Evolutionary conservation across 2,797 vertebrate genomes (phyloP).

Genomic region (Schizopygopsis malacanthus): DNA sequence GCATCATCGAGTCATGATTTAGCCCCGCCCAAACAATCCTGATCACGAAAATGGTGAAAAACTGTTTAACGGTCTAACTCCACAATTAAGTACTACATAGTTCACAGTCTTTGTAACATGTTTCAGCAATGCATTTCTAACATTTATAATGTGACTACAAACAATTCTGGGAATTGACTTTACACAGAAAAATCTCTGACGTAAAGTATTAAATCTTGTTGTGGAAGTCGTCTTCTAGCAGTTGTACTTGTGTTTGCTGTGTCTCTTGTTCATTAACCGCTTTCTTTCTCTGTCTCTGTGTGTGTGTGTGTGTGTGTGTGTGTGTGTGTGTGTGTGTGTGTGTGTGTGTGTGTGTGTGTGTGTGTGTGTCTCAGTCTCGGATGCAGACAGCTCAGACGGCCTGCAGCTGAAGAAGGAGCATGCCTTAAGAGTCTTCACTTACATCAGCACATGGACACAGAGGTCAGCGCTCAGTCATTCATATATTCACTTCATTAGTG

Average conservation of each 20-base stretch:
- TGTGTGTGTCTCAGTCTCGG: slow-evolving; percentile 85
- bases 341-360: too few species aligned
- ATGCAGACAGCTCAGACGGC: slow-evolving; percentile 93
- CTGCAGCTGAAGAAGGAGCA: slow-evolving; percentile 98
- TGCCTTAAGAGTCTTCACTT: slow-evolving; percentile 97
- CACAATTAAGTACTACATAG: too few species aligned
- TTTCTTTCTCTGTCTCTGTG: background rate
- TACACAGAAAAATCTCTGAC: background rate
- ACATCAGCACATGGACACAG: slow-evolving; percentile 99
- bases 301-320: background rate
- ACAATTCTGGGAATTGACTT: too few species aligned
- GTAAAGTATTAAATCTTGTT: background rate
- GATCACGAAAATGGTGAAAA: too few species aligned
- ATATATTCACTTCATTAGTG: background rate
- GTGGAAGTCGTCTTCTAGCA: background rate
- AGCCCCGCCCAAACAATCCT: too few species aligned
- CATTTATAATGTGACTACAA: too few species aligned
- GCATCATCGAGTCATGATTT: too few species aligned
- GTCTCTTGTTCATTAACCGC: background rate
- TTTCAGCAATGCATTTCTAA: too few species aligned
- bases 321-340: too few species aligned
- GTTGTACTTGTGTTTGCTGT: background rate
- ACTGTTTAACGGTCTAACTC: too few species aligned
- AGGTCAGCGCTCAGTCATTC: slow-evolving; percentile 80
- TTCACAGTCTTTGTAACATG: too few species aligned